Evolutionary conservation across 2,113 vertebrate species (phyloP), one percentile per base, ranked within the genome.

Genomic region (Rhinoderma darwinii): DNA sequence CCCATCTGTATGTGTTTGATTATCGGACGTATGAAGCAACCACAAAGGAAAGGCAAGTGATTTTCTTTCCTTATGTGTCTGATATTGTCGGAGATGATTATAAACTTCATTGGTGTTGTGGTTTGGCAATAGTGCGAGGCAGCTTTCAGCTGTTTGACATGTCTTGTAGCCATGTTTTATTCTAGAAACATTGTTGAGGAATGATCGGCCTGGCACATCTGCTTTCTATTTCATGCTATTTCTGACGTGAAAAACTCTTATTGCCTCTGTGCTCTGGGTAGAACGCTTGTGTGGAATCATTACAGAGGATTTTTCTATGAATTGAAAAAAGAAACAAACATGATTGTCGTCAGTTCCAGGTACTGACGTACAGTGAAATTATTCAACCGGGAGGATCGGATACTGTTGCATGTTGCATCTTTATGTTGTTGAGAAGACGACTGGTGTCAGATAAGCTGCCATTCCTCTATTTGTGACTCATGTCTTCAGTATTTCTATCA

Each of bases 211-310:
- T 92, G 89, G 89, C 94, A 97, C 97, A 98, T 97, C 96, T 99
- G 97, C 95, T 98, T 96, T 96, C 95, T 94, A 97, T 98, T 95
- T 93, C 89, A 89, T 50, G 91, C 95, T 95, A 96, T 66, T 32
- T 77, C 30, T 47, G 50, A 84, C 20, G 35, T 74, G 68, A 56
- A 84, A 73, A 51, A 25, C 68, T 73, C 70, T 84, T 20, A 17
- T 54, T 84, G 70, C 68, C 68, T 84, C 50, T 25, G 25, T 32
- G 47, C 81, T 59, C 72, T 61, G 43, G 83, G 70, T 84, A 76
- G 35, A 74, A 30, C 27, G 25, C 27, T 7, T 5, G 22, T 32
- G 37, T 5, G 25, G 70, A 56, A 61, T 74, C 70, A 56, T 51
- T 54, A 27, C 25, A 39, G 11, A 84, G 50, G 82, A 50, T 74